These are phyloP conservation scores for Hipparchia semele DNA, from an alignment of 2,888 invertebrate species.

Conservation along the genomic window DNA sequence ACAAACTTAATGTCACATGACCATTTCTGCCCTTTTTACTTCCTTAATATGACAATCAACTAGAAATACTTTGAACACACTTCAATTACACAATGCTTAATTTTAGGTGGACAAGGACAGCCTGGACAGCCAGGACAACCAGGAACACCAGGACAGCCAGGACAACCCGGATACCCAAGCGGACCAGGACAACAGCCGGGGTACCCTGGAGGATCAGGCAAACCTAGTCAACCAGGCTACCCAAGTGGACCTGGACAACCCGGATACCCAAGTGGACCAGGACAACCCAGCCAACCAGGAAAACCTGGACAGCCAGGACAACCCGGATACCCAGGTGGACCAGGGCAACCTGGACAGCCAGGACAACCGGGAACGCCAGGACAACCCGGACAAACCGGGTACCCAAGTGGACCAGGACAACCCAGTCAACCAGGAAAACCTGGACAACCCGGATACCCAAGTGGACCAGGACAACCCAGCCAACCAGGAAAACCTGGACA, in stretches of 20 bases:
- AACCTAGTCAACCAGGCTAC: constrained; percentile 57
- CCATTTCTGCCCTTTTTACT: too few relatives aligned
- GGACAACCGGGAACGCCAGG: constrained; percentile 46
- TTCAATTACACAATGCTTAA: too few relatives aligned
- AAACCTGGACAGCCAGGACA: constrained; percentile 43
- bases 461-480: constrained; percentile 45
- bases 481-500: constrained; percentile 51
- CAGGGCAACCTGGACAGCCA: constrained; percentile 47
- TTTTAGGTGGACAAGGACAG: too few relatives aligned
- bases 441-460: constrained; percentile 30
- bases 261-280: not conserved
- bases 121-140: constrained; percentile 51
- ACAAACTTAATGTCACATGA: too few relatives aligned
- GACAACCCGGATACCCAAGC: constrained; percentile 40
- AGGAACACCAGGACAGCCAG: constrained; percentile 49
- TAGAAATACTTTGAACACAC: too few relatives aligned
- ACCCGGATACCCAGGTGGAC: constrained; percentile 48
- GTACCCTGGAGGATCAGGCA: constrained; percentile 39
- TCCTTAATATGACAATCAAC: too few relatives aligned
- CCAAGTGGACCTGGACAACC: constrained; percentile 40
- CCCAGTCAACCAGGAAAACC: constrained; percentile 36
- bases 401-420: constrained; percentile 34
- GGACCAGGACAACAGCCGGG: constrained; percentile 45
- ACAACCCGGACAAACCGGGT: constrained; percentile 40
- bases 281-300: constrained; percentile 37